These are phyloP conservation scores for Chlorops oryzae DNA, from an alignment of 1,140 invertebrate genomes.

Conservation along the genomic window DNA sequence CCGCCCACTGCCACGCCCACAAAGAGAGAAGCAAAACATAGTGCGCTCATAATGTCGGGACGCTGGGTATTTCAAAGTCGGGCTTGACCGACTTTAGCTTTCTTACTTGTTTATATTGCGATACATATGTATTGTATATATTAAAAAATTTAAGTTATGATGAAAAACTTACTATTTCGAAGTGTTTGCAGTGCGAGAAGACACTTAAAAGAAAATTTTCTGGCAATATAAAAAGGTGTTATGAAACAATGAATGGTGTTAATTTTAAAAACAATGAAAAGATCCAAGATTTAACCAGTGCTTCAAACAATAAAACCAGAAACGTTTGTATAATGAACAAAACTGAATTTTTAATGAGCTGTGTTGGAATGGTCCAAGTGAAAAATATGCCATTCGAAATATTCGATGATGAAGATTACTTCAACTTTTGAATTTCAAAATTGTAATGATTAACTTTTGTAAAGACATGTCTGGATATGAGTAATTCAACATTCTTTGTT, in stretches of 20 bases:
- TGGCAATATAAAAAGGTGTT: conserved; percentile 8
- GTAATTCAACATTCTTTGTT: too few relatives aligned
- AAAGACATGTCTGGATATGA: too few relatives aligned
- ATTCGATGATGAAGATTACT: conserved; percentile 11
- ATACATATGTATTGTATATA: too few relatives aligned
- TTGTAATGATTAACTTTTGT: too few relatives aligned
- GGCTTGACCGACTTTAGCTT: too few relatives aligned
- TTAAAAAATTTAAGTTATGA: conserved; percentile 1
- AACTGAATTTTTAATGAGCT: conserved; percentile 7
- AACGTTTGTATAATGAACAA: not conserved
- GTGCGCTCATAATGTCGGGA: too few relatives aligned
- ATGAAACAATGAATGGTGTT: not conserved
- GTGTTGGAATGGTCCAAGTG: conserved; percentile 7
- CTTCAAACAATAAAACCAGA: not conserved
- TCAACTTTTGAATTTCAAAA: too few relatives aligned
- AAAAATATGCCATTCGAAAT: conserved; percentile 8
- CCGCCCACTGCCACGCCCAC: too few relatives aligned
- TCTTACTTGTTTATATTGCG: too few relatives aligned
- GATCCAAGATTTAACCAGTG: not conserved
- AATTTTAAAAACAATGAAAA: conserved; percentile 1
- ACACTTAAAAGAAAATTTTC: not conserved
- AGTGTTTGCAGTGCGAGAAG: not conserved
- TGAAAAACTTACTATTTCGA: not conserved
- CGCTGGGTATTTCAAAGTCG: too few relatives aligned
- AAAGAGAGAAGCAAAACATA: too few relatives aligned